phyloP scores from a whole-genome alignment of 2,113 vertebrate genomes.

The Hippocampus mohnikei region DNA sequence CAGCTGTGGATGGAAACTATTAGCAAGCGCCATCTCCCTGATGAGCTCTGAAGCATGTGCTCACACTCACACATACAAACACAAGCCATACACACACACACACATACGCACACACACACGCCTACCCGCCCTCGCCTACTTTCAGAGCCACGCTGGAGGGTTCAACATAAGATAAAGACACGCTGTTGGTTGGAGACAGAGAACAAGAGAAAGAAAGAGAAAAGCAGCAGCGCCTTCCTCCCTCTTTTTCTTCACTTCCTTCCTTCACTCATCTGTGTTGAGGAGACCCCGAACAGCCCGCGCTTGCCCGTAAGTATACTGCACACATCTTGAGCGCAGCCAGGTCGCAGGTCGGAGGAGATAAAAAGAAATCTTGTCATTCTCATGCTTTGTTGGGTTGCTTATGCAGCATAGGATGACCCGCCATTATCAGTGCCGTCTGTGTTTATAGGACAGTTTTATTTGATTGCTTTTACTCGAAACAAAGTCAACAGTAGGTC shows the following conservation, averaged over 20 bases:
- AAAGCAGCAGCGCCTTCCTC: conserved; percentile 42
- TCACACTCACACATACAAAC: conserved; percentile 37
- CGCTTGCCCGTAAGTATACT: conserved; percentile 59
- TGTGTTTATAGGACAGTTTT: not conserved
- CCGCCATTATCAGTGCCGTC: not conserved
- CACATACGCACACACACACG: conserved; percentile 24
- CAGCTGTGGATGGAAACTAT: conserved; percentile 83
- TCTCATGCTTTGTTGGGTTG: not conserved
- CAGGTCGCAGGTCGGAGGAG: not conserved
- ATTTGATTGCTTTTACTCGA: not conserved
- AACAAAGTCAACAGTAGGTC: conserved; percentile 7
- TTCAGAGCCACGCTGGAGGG: conserved; percentile 55
- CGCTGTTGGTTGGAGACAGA: conserved; percentile 53
- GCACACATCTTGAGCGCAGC: conserved; percentile 22
- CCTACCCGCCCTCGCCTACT: conserved; percentile 41
- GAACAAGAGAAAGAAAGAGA: conserved; percentile 31
- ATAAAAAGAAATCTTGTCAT: not conserved
- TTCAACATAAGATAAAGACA: conserved; percentile 60
- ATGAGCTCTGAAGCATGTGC: conserved; percentile 56
- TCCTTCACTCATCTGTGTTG: conserved; percentile 44
- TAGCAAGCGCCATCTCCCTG: conserved; percentile 66
- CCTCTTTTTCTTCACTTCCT: conserved; percentile 55
- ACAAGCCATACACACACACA: conserved; percentile 21
- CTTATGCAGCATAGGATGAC: not conserved
- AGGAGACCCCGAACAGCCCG: conserved; percentile 49